Base-by-base conservation (phyloP, 1,140 invertebrate genomes). In the Pollicipes pollicipes region DNA sequence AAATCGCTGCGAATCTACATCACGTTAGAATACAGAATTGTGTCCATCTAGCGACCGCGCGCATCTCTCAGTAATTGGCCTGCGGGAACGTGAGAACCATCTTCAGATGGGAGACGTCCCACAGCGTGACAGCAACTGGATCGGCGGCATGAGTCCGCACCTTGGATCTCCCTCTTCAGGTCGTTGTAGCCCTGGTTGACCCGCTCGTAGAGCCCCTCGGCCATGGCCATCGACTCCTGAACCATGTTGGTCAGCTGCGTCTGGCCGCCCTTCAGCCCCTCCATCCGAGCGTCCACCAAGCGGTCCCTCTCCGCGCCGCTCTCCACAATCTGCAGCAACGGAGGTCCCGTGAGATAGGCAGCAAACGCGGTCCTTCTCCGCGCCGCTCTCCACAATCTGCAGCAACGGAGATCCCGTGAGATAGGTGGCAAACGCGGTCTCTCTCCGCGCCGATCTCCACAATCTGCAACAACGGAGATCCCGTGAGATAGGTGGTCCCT, bases 151-250 rank as follows among this genome's bases (percentile, higher is more conserved):
- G n/a, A n/a, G n/a, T n/a, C n/a, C 30, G 32, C 24, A 31, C 30
- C 30, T 21, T 31, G 67, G 21, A 68, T 68, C 21, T 70, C 72
- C 17, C 70, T 69, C 17, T 79, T 77, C 31, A 88, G 75, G 27
- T 84, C 78, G 63, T 81, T 83, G 73, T 84, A 86, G 70, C 83
- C 86, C 69, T 79, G 78, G 10, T 83, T 82, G 69, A 87, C 81
- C 73, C 84, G 82, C 26, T 78, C 78, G 72, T 83, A 84, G 66
- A 85, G 80, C 66, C 78, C 80, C 68, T 84, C 83, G 10, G 82
- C 81, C 75, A 83, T 81, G 0, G 81, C 81, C 72, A 81, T 80
- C 70, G 84, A 77, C 67, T 83, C 81, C 4, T 81, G 82, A 16
- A 86, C 77, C 35, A 81, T 83, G 16, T 78, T 79, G 37, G 80